Base-by-base conservation (phyloP, 2,797 vertebrate genomes). In the Lepus oiostolus region DNA sequence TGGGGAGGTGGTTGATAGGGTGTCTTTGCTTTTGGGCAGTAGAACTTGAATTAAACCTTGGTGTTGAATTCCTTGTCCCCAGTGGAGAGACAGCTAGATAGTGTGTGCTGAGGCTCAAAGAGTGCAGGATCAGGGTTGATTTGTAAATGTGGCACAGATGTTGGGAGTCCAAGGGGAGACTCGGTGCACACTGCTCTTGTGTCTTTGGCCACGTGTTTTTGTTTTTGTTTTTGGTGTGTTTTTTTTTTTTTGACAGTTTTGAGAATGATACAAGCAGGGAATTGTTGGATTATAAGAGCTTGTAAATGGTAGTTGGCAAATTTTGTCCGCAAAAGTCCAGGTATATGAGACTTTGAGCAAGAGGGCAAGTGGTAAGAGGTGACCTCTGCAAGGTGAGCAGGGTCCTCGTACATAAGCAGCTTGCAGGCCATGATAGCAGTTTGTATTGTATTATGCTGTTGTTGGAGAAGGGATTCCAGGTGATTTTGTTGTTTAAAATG, bases 31-130 rank as follows among this genome's bases (percentile, higher is more conserved):
- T 90, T 95, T 89, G 52, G 79, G 72, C 81, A 35, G 62, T 82
- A 75, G 30, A 82, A 86, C 63, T 86, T 65, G 38, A 91, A 85
- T 90, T 86, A 80, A 94, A 35, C 52, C 35, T 76, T 88, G 22
- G 85, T 26, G 60, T 81, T 81, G 22, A 77, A 32, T 68, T 42
- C 35, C 10, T 83, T 94, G 74, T 93, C 71, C n/a, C 80, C 70
- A n/a, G 12, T 38, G 16, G 47, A 87, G 60, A 72, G 9, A 63
- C 32, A 28, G 52, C 38, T 68, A 72, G 71, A 13, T 71, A 14
- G 54, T 50, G 26, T 38, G 74, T 68, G 35, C 32, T 60, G 60
- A 92, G 26, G 58, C 52, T 92, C 52, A 65, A 80, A 90, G 42
- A 84, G n/a, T 91, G 24, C 38, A 76, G 85, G 47, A 26, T 84